Percentiles rank a stretch among this genome's conserved stretches.
Conservation (phyloP, 2,797 vertebrate genomes). For the Gephyroberyx darwinii region DNA sequence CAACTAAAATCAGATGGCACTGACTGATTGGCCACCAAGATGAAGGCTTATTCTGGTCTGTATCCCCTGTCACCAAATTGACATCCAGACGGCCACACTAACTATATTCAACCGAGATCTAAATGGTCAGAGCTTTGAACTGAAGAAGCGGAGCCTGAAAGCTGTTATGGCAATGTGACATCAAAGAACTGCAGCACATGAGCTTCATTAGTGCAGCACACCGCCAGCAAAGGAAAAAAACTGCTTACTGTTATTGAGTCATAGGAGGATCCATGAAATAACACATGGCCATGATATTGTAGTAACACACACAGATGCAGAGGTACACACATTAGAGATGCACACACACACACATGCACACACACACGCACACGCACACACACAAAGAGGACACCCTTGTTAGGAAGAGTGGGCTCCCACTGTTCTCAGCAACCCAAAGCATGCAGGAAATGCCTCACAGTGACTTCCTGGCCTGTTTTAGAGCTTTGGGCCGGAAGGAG, state of each 20-base stretch:
- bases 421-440: conserved; percentile 56
- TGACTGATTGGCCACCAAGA: conserved; percentile 38
- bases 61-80: conserved; percentile 73
- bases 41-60: conserved; percentile 60
- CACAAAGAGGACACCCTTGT: conserved; percentile 30
- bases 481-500: conserved; percentile 37
- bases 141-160: conserved; percentile 54
- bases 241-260: conserved; percentile 15
- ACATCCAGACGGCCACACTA: conserved; percentile 40
- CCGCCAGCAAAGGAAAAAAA: conserved; percentile 1
- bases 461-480: conserved; percentile 68
- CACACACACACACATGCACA: background rate
- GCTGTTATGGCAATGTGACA: conserved; percentile 61
- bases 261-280: conserved; percentile 14
- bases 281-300: conserved; percentile 15
- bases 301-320: conserved; percentile 17
- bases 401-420: conserved; percentile 47
- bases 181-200: conserved; percentile 72
- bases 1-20: conserved; percentile 26
- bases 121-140: conserved; percentile 62
- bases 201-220: conserved; percentile 69
- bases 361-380: conserved; percentile 9
- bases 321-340: too few species aligned
- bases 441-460: conserved; percentile 75
- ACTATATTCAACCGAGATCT: conserved; percentile 54